phyloP scores from a whole-genome alignment of 2,888 invertebrate genomes.

The Drosophila acutilabella region DNA sequence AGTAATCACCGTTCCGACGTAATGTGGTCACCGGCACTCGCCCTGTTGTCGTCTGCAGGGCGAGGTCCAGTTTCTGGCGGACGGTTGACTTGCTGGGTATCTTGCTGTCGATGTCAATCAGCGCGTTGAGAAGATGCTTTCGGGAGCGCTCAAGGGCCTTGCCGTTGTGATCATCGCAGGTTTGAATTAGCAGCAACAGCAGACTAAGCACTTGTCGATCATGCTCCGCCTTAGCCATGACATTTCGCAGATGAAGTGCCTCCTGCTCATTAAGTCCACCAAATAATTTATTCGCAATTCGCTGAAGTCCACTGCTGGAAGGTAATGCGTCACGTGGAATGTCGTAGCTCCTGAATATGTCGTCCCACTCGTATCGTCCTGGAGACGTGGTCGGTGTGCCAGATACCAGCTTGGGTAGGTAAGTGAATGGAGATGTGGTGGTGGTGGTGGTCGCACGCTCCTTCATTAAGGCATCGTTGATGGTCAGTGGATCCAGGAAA shows the following conservation, averaged over 20 bases:
- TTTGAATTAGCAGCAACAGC: slow-evolving; percentile 91
- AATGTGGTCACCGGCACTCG: slow-evolving; percentile 77
- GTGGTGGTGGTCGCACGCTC: slow-evolving; percentile 73
- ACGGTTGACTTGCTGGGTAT: slow-evolving; percentile 55
- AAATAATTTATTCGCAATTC: slow-evolving; percentile 91
- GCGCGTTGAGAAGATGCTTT: slow-evolving; percentile 88
- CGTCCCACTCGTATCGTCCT: slow-evolving; percentile 81
- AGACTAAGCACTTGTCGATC: slow-evolving; percentile 91
- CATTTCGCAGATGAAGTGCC: slow-evolving; percentile 90
- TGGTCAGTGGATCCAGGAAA: slow-evolving; percentile 89
- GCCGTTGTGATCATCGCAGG: slow-evolving; percentile 90
- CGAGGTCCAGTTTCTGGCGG: slow-evolving; percentile 49
- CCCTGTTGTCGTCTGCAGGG: slow-evolving; percentile 51
- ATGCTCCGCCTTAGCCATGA: slow-evolving; percentile 92
- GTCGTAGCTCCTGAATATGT: slow-evolving; percentile 86
- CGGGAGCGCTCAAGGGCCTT: slow-evolving; percentile 90
- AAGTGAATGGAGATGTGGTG: slow-evolving; percentile 84
- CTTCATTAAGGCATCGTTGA: slow-evolving; percentile 89
- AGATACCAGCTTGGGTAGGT: slow-evolving; percentile 36
- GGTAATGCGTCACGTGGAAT: slow-evolving; percentile 86
- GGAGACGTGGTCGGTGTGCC: slow-evolving; percentile 69
- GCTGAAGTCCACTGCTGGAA: slow-evolving; percentile 88
- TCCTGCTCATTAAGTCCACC: slow-evolving; percentile 91
- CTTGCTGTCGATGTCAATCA: slow-evolving; percentile 88
- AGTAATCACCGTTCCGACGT: slow-evolving; percentile 79